phyloP scores from a whole-genome alignment of 1,140 invertebrate species.

The Latrodectus geometricus region DNA sequence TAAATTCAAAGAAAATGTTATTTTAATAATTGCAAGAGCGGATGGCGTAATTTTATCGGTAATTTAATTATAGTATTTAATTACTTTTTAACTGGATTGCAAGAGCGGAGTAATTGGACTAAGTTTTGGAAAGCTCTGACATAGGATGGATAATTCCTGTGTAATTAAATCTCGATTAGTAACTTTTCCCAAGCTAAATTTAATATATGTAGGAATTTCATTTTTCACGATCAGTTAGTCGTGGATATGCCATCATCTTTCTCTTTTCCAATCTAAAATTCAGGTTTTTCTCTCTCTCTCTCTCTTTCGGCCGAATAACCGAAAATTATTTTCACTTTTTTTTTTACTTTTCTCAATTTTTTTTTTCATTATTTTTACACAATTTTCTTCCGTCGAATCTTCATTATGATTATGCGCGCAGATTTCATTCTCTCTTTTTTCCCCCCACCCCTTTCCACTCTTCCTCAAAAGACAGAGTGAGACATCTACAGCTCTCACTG shows the following conservation, averaged over 20 bases:
- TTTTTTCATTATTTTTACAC: conserved; percentile 40
- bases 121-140: conserved; percentile 60
- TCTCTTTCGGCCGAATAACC: conserved; percentile 20
- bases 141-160: conserved; percentile 60
- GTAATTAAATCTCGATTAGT: conserved; percentile 63
- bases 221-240: conserved; percentile 57
- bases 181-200: conserved; percentile 62
- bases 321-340: conserved; percentile 8
- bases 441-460: background rate
- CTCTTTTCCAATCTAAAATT: conserved; percentile 35
- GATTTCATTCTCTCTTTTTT: conserved; percentile 19
- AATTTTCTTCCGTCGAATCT: conserved; percentile 46
- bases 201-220: conserved; percentile 63
- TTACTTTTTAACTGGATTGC: conserved; percentile 63
- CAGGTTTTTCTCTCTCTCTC: conserved; percentile 51
- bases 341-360: background rate
- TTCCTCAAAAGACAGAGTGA: background rate
- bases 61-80: conserved; percentile 63
- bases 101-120: conserved; percentile 58
- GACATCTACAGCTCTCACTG: conserved; percentile 30
- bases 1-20: conserved; percentile 63
- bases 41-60: conserved; percentile 62
- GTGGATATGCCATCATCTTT: conserved; percentile 21
- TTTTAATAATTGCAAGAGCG: conserved; percentile 62
- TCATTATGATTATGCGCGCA: conserved; percentile 57